Evolutionary conservation across 2,113 vertebrate species (phyloP), one percentile per base, ranked within the genome.

Genomic region (Pachycephala philippinensis): DNA sequence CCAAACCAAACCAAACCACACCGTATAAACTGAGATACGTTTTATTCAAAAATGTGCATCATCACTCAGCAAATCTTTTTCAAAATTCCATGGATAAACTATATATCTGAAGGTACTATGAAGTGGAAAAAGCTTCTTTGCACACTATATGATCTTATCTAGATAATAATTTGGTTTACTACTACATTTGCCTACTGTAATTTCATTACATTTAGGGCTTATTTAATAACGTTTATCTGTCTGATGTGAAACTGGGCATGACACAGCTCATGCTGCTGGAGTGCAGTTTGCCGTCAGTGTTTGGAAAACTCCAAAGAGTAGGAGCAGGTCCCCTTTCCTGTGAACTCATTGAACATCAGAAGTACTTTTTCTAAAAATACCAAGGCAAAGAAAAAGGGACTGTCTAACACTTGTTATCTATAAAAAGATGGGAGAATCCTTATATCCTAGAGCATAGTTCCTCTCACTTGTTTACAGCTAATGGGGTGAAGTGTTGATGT

Each of bases 151-250:
- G 91, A 94, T 87, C 54, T 87, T 65, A 78, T 28, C 69, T 61
- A 82, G 85, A 95, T 94, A 95, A 95, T 95, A 95, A 95, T 96
- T 82, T 84, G 54, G 77, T 93, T 95, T 93, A 60, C 63, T 82
- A 54, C 57, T 71, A 23, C 49, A 59, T 92, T 97, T 94, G n/a
- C 18, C 68, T 26, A 60, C 45, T 49, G 49, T 74, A 86, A 79
- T 76, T 64, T 91, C 96, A 57, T 97, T 97, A 93, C 40, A 33
- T 96, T 87, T 92, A 95, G 64, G 80, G 39, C 54, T 82, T 79
- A 93, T 97, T 97, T 93, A 97, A 96, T 96, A 94, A 91, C 87
- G 57, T 80, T 95, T 93, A 96, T 95, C 90, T 94, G 39, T 94
- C 93, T 97, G 68, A 77, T 93, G 91, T 92, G 97, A 91, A 98